phyloP scores from a whole-genome alignment of 2,797 vertebrate genomes.

The Acropternis orthonyx region DNA sequence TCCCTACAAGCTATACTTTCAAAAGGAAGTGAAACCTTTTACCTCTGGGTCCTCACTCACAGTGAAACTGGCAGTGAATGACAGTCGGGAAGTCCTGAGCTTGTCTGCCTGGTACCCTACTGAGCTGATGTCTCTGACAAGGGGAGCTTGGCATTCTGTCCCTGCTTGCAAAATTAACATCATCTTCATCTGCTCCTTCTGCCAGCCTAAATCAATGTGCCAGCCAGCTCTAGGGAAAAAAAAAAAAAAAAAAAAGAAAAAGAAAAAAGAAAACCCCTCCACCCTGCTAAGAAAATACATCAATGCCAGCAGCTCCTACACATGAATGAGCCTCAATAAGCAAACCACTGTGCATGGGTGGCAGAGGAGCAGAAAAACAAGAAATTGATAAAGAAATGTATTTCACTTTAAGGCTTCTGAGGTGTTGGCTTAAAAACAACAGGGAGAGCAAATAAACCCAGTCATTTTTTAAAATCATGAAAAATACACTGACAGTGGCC shows the following conservation, averaged over 20 bases:
- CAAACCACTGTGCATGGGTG: slow-evolving; percentile 33
- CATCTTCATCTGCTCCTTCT: not conserved
- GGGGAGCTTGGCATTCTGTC: not conserved
- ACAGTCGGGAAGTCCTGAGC: not conserved
- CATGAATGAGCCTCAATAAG: slow-evolving; percentile 54
- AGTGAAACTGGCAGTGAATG: not conserved
- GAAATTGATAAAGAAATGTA: slow-evolving; percentile 50
- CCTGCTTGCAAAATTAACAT: slow-evolving; percentile 7
- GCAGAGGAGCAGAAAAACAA: slow-evolving; percentile 43
- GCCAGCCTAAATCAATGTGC: slow-evolving; percentile 28
- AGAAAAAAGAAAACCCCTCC: not conserved
- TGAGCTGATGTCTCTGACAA: not conserved
- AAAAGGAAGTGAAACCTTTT: not conserved
- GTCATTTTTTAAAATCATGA: not conserved
- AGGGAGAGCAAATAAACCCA: not conserved
- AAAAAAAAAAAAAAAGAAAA: not conserved
- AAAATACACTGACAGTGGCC: not conserved
- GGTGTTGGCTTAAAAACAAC: not conserved
- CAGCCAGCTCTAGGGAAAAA: not conserved
- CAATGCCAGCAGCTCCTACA: slow-evolving; percentile 54
- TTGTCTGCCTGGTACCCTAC: not conserved
- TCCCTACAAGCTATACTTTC: accelerated
- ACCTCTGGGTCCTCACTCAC: not conserved
- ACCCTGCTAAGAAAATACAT: slow-evolving; percentile 41
- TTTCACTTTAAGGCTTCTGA: slow-evolving; percentile 25